Evolutionary conservation across 2,888 invertebrate genomes (phyloP).

Genomic region (Heliothis peltigera): DNA sequence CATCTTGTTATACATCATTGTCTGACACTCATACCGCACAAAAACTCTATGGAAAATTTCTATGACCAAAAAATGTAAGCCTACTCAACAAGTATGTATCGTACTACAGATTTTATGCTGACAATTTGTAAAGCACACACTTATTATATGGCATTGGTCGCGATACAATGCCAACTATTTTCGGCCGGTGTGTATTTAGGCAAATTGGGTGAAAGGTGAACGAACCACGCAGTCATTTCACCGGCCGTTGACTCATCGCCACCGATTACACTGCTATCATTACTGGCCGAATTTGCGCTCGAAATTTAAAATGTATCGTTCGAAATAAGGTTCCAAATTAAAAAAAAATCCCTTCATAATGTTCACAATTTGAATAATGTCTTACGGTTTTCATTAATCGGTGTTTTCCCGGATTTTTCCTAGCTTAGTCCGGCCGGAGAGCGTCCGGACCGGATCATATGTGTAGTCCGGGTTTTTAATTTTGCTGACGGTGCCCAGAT

Average conservation of each 20-base stretch:
- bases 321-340: constrained; percentile 26
- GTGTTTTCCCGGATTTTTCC: too few relatives aligned
- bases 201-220: constrained; percentile 87
- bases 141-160: constrained; percentile 57
- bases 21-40: constrained; percentile 38
- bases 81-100: constrained; percentile 35
- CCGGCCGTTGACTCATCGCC: constrained; percentile 80
- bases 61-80: constrained; percentile 29
- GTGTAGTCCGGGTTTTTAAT: too few relatives aligned
- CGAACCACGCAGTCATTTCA: constrained; percentile 79
- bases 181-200: constrained; percentile 74
- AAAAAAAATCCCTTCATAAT: constrained; percentile 17
- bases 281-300: constrained; percentile 79
- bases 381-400: too few relatives aligned
- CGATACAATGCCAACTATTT: constrained; percentile 67
- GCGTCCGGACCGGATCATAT: too few relatives aligned
- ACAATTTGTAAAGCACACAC: constrained; percentile 59
- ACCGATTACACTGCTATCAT: constrained; percentile 79
- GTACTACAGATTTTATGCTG: constrained; percentile 59
- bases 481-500: too few relatives aligned
- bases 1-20: constrained; percentile 38
- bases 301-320: constrained; percentile 61
- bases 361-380: constrained; percentile 18
- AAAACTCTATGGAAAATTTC: constrained; percentile 50
- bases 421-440: too few relatives aligned